Evolutionary conservation across 2,888 invertebrate genomes (phyloP).

Genomic region (Cephonodes hylas): DNA sequence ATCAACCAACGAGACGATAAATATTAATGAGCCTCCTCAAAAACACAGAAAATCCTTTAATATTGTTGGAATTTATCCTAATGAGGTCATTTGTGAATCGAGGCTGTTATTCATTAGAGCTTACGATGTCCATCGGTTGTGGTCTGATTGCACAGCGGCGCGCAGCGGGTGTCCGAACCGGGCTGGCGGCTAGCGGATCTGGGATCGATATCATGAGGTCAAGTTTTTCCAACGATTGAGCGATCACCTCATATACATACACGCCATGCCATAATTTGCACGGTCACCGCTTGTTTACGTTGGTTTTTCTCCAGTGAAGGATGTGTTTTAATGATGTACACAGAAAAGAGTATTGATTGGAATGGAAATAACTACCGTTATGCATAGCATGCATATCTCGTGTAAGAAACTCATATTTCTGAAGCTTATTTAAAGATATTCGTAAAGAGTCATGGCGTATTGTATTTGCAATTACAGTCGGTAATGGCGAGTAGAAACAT

Average conservation of each 20-base stretch:
- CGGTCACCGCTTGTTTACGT: background rate
- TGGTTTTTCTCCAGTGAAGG: background rate
- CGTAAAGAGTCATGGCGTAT: too few relatives aligned
- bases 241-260: constrained; percentile 2
- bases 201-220: constrained; percentile 1
- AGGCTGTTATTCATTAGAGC: background rate
- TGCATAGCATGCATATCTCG: background rate
- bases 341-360: background rate
- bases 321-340: background rate
- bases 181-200: constrained; percentile 4
- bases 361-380: background rate
- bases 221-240: background rate
- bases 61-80: background rate
- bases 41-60: background rate
- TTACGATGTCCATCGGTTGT: background rate
- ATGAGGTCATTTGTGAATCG: background rate
- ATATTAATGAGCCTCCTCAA: too few relatives aligned
- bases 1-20: too few relatives aligned
- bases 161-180: background rate
- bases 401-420: too few relatives aligned
- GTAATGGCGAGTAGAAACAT: too few relatives aligned
- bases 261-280: background rate
- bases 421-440: too few relatives aligned
- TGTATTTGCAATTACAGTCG: too few relatives aligned
- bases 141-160: background rate